A percentile compares a stretch with the other conserved stretches of the same genome.
Conservation (phyloP, 2,113 vertebrate genomes). For the Bubo blakistoni region DNA sequence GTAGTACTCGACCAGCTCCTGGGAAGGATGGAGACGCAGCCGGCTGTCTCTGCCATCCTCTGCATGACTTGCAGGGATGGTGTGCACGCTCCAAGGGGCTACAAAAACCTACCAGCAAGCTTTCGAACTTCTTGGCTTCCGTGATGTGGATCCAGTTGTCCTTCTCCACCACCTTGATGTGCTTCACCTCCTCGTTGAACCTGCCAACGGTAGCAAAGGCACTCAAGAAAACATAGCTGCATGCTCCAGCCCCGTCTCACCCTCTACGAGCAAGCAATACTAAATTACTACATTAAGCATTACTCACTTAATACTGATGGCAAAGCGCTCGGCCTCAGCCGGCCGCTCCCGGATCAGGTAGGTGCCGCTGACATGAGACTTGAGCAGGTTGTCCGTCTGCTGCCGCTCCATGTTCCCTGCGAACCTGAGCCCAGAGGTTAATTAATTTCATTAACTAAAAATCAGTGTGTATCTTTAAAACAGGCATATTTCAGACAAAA, state of each 20-base stretch:
- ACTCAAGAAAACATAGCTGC: fast-evolving
- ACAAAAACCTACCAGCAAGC: slow-evolving; percentile 83
- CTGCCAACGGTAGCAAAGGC: slow-evolving; percentile 46
- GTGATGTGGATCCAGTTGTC: slow-evolving; percentile 99
- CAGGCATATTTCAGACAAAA: not conserved
- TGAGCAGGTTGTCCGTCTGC: slow-evolving; percentile 94
- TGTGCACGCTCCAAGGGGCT: fast-evolving
- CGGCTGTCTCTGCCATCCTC: not conserved
- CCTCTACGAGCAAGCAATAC: fast-evolving
- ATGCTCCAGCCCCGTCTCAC: fast-evolving
- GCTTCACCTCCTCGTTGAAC: slow-evolving; percentile 98
- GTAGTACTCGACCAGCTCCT: slow-evolving; percentile 98
- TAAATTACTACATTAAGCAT: not conserved
- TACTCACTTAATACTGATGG: slow-evolving; percentile 96
- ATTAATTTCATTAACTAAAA: not conserved
- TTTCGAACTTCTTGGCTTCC: slow-evolving; percentile 97
- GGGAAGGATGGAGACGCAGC: not conserved
- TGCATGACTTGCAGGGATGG: not conserved
- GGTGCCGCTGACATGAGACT: slow-evolving; percentile 90
- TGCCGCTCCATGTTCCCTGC: slow-evolving; percentile 96
- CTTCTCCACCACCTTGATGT: slow-evolving; percentile 97
- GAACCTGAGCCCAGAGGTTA: slow-evolving; percentile 77
- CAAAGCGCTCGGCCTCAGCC: slow-evolving; percentile 92
- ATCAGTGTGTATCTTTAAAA: fast-evolving
- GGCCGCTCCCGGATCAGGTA: slow-evolving; percentile 96